Evolutionary conservation across 2,888 invertebrate genomes (phyloP).

Genomic region (Altica lythri): DNA sequence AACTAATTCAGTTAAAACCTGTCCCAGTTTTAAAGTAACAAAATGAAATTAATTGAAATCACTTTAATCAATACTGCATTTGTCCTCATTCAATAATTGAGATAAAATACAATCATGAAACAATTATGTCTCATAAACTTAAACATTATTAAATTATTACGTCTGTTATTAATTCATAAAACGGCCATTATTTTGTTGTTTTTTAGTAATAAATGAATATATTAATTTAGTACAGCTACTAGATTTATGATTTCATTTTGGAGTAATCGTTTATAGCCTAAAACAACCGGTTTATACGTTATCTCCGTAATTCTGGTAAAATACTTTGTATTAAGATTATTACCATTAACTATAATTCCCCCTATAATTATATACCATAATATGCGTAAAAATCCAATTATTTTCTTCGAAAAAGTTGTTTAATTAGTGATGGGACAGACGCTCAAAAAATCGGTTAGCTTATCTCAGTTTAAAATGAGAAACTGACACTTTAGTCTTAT

Average conservation of each 20-base stretch:
- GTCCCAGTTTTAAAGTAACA: no score
- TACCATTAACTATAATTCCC: conserved; percentile 34
- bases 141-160: no score
- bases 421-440: not conserved
- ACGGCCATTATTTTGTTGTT: no score
- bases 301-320: conserved; percentile 25
- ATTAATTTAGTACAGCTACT: conserved; percentile 10
- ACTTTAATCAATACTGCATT: no score
- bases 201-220: conserved; percentile 6
- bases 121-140: no score
- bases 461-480: conserved; percentile 16
- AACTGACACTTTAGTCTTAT: conserved; percentile 19
- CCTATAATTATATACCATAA: conserved; percentile 20
- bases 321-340: conserved; percentile 32
- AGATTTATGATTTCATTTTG: conserved; percentile 18
- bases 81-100: no score
- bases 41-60: no score
- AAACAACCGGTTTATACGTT: conserved; percentile 25
- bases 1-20: no score
- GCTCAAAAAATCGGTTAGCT: conserved; percentile 11
- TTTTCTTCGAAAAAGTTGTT: conserved; percentile 10
- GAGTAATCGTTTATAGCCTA: conserved; percentile 7
- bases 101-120: no score
- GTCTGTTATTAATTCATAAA: no score
- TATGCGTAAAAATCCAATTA: conserved; percentile 15